A percentile compares a stretch with the other conserved stretches of the same genome.
phyloP scores from a whole-genome alignment of 1,140 invertebrate genomes.

The Drosophila albomicans region DNA sequence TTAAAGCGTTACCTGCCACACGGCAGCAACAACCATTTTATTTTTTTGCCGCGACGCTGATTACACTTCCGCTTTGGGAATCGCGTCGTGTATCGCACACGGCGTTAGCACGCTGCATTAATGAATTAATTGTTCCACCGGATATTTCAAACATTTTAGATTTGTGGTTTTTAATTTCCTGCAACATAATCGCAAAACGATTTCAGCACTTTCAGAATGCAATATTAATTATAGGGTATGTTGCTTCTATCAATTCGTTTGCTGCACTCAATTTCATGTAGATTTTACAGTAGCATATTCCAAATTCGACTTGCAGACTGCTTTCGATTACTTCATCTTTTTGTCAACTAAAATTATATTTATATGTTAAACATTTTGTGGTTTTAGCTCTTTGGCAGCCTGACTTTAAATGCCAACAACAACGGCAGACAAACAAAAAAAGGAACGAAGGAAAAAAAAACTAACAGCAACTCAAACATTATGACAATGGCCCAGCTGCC shows the following conservation, averaged over 20 bases:
- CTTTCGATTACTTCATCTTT: background rate
- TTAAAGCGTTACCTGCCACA: slow-evolving; percentile 32
- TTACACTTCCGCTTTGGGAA: slow-evolving; percentile 71
- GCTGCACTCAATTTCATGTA: background rate
- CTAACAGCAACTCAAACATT: slow-evolving; percentile 60
- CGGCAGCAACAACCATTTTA: slow-evolving; percentile 38
- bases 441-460: slow-evolving; percentile 15
- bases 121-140: slow-evolving; percentile 82
- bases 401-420: slow-evolving; percentile 61
- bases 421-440: background rate
- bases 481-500: slow-evolving; percentile 67
- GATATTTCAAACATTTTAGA: slow-evolving; percentile 83
- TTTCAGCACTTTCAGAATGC: slow-evolving; percentile 24
- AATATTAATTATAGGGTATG: background rate
- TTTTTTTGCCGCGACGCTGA: slow-evolving; percentile 57
- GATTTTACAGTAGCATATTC: background rate
- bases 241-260: background rate
- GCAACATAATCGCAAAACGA: slow-evolving; percentile 70
- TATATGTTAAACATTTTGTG: slow-evolving; percentile 73
- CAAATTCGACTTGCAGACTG: background rate
- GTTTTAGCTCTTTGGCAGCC: slow-evolving; percentile 52
- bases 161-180: slow-evolving; percentile 83
- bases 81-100: slow-evolving; percentile 14
- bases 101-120: slow-evolving; percentile 54
- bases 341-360: slow-evolving; percentile 63